Evolutionary conservation across 2,113 vertebrate genomes (phyloP), one percentile per base, ranked within the genome.

Genomic region (Paradisaea rubra): DNA sequence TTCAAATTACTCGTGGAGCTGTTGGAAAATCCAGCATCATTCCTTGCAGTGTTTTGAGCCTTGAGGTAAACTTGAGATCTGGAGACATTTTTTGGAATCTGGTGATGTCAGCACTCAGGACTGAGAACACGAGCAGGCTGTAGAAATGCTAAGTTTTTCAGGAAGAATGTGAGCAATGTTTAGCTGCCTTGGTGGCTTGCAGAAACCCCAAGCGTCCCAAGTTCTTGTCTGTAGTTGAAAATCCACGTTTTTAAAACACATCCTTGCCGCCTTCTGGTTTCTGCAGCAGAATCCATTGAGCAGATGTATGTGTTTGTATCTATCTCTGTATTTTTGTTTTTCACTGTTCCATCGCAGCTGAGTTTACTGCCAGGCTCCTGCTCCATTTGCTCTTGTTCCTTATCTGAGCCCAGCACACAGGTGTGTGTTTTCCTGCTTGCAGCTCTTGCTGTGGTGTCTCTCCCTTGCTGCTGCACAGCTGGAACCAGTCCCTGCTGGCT

Each of bases 11-110:
- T 27, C 2, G 0, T 81, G 86, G 81, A 90, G 60, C 82, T 39
- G 39, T 54, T 90, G 86, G 90, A 83, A 94, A 91, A 80, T 69
- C 71, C 81, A 54, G 30, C 71, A 33, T 54, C 79, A 61, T 53
- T 54, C 72, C 54, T 73, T 88, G 28, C 85, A 53, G 25, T 1
- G 6, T 70, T 61, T 72, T 65, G 74, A 88, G 68, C 92, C 71
- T 86, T 15, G 13, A 73, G 86, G 83, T 92, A 86, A 69, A 83
- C 50, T 52, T 47, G 90, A 87, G 84, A 85, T 63, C 35, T 42
- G 47, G 91, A 93, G 82, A 37, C 42, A 8, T 72, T 91, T 89
- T 89, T 54, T 69, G 71, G 64, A 54, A 42, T 65, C 28, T 20
- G 64, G 41, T 91, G 61, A 87, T 81, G 77, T 27, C 44, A 71